Conservation (phyloP, 2,113 vertebrate genomes). For the Delphinapterus leucas region DNA sequence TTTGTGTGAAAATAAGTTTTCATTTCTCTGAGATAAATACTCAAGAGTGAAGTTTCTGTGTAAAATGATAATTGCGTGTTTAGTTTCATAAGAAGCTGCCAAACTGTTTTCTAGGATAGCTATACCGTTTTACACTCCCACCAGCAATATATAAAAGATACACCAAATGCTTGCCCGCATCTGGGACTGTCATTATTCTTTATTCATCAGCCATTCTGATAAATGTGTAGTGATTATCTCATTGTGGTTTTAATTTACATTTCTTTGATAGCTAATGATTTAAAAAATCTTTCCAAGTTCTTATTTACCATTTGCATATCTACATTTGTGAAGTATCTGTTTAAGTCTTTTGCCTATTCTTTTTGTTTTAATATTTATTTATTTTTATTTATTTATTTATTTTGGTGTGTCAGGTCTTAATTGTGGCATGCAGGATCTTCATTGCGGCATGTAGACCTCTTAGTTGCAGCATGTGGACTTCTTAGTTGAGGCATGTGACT, state of each 20-base stretch:
- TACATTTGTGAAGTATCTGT: background rate
- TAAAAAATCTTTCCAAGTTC: background rate
- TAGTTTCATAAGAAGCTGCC: background rate
- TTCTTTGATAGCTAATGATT: background rate
- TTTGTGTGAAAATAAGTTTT: background rate
- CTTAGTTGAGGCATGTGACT: too few relatives aligned
- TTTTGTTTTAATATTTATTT: too few relatives aligned
- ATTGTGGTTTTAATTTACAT: background rate
- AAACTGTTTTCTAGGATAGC: background rate
- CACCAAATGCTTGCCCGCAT: background rate
- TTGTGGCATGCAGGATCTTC: too few relatives aligned
- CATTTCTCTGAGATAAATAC: background rate
- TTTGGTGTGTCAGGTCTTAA: too few relatives aligned
- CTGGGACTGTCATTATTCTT: background rate
- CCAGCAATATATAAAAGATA: background rate
- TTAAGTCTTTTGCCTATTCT: background rate
- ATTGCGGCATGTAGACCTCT: too few relatives aligned
- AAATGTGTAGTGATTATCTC: background rate
- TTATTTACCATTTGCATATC: background rate
- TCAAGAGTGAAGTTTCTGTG: background rate
- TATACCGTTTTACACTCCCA: background rate
- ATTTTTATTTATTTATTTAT: too few relatives aligned
- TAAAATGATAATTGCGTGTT: background rate
- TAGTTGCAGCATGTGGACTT: too few relatives aligned
- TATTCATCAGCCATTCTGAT: conserved; percentile 27